Evolutionary conservation across 2,797 vertebrate genomes (phyloP).

Genomic region (Setipinna tenuifilis): DNA sequence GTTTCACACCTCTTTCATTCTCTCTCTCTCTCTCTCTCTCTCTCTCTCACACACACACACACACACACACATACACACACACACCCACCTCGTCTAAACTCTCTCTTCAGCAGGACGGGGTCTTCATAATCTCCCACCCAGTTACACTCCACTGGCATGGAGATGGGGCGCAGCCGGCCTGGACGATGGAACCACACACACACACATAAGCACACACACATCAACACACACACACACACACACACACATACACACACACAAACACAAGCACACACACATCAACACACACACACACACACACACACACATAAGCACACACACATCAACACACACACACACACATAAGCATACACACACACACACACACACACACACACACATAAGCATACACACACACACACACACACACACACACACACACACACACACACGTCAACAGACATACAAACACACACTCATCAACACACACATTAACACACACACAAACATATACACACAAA

Average conservation of each 20-base stretch:
- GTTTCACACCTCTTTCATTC: conserved; percentile 41
- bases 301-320: not conserved
- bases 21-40: conserved; percentile 45
- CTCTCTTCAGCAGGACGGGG: conserved; percentile 94
- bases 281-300: not conserved
- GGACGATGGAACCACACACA: conserved; percentile 48
- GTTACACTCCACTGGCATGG: conserved; percentile 99
- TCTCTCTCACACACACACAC: conserved; percentile 3
- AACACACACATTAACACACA: not conserved
- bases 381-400: not conserved
- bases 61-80: too few species aligned
- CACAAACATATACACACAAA: not conserved
- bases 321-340: not conserved
- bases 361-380: conserved; percentile 32
- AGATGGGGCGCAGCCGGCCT: conserved; percentile 98
- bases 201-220: conserved; percentile 21
- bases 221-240: conserved; percentile 41
- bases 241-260: not conserved
- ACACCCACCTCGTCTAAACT: conserved; percentile 87
- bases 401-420: not conserved
- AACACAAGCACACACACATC: not conserved
- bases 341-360: not conserved
- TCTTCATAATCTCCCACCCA: conserved; percentile 98
- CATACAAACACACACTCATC: not conserved
- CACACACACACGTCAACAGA: not conserved